phyloP scores from a whole-genome alignment of 2,113 vertebrate species.

The Patagioenas fasciata region DNA sequence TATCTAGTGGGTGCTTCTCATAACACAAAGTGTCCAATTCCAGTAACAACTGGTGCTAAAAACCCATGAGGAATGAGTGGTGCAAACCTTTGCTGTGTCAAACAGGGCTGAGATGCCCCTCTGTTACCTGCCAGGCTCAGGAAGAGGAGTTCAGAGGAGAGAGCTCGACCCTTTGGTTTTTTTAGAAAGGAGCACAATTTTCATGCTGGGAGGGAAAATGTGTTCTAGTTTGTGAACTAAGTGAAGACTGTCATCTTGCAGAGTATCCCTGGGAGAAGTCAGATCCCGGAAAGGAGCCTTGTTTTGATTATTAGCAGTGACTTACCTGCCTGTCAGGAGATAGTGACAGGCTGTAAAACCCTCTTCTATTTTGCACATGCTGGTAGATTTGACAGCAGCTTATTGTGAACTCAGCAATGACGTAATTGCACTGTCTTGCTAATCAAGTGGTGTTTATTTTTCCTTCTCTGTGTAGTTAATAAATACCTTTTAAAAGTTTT shows the following conservation, averaged over 20 bases:
- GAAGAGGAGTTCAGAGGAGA: not conserved
- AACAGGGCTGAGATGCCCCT: not conserved
- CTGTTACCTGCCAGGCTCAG: not conserved
- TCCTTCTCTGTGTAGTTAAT: not conserved
- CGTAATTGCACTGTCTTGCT: not conserved
- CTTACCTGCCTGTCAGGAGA: conserved; percentile 9
- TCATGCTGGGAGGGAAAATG: fast-evolving
- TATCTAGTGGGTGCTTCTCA: not conserved
- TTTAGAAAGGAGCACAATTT: not conserved
- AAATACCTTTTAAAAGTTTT: not conserved
- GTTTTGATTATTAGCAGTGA: not conserved
- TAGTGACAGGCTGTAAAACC: conserved; percentile 24
- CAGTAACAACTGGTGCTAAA: not conserved
- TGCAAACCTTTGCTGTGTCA: not conserved
- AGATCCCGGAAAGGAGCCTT: not conserved
- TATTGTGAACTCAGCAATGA: not conserved
- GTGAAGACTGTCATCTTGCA: not conserved
- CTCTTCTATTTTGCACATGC: not conserved
- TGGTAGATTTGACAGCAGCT: conserved; percentile 17
- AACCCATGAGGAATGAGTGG: not conserved
- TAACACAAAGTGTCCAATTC: not conserved
- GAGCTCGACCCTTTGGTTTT: not conserved
- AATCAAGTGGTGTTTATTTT: not conserved
- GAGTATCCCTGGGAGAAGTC: not conserved
- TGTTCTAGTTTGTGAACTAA: not conserved